A percentile compares a stretch with the other conserved stretches of the same genome.
These are phyloP conservation scores for Uloborus plumipes DNA, from an alignment of 2,888 invertebrate genomes.

Conservation along the genomic window DNA sequence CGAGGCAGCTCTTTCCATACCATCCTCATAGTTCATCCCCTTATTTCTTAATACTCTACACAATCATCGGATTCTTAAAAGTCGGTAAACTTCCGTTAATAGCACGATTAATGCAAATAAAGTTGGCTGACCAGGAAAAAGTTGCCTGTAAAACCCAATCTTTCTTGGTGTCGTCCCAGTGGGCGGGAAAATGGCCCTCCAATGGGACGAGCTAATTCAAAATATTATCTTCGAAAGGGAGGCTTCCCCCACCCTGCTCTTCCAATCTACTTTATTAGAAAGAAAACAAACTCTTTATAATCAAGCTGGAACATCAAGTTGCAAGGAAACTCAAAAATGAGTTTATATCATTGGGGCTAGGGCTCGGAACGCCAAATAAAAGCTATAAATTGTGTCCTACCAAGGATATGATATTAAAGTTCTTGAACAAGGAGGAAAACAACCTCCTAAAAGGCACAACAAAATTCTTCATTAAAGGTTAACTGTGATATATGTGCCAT, in stretches of 20 bases:
- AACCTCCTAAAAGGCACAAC: constrained; percentile 11
- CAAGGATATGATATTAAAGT: constrained; percentile 22
- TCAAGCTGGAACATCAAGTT: constrained; percentile 38
- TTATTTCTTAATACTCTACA: not conserved
- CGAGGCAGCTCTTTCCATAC: constrained; percentile 5
- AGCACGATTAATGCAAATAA: constrained; percentile 60
- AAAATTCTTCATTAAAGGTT: constrained; percentile 34
- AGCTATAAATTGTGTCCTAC: constrained; percentile 39
- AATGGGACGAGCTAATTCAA: constrained; percentile 28
- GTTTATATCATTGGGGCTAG: constrained; percentile 39
- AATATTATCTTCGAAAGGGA: constrained; percentile 14
- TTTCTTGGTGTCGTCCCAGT: constrained; percentile 42
- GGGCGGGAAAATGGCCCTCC: constrained; percentile 37
- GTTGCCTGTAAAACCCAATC: constrained; percentile 39
- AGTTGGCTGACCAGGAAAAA: constrained; percentile 35
- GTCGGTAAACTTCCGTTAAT: constrained; percentile 42
- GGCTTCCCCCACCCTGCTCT: constrained; percentile 8
- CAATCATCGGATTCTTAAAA: constrained; percentile 35
- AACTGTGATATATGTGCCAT: constrained; percentile 35
- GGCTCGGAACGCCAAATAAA: constrained; percentile 23
- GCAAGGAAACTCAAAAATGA: constrained; percentile 37
- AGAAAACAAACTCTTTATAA: constrained; percentile 57
- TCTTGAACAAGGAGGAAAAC: constrained; percentile 7
- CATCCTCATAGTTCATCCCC: constrained; percentile 10
- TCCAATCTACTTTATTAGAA: constrained; percentile 30